These are phyloP conservation scores for Haplochromis vanheusdeni DNA, from an alignment of 2,113 vertebrate genomes.

Conservation along the genomic window DNA sequence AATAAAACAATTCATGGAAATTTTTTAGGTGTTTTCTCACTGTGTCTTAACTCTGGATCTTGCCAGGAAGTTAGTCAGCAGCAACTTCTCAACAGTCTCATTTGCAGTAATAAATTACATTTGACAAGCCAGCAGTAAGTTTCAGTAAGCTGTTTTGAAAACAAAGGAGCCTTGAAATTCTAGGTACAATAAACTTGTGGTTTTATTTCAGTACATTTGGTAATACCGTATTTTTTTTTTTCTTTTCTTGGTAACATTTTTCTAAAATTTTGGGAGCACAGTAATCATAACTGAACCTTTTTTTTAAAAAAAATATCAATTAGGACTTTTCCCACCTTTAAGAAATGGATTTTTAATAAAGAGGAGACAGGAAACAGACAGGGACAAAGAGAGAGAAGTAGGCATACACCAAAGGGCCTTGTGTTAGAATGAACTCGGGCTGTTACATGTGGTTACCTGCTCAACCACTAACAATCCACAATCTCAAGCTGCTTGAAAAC, in stretches of 20 bases:
- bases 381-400: background rate
- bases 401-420: background rate
- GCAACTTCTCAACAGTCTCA: background rate
- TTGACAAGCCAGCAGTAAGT: background rate
- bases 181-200: background rate
- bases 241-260: background rate
- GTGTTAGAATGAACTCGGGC: background rate
- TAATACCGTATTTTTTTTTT: background rate
- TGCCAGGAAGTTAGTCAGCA: background rate
- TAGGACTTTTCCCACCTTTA: background rate
- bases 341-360: background rate
- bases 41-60: background rate
- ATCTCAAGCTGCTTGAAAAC: background rate
- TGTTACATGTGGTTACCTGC: background rate
- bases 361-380: background rate
- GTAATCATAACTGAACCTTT: background rate
- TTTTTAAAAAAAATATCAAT: accelerated
- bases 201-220: background rate
- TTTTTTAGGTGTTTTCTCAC: background rate
- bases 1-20: background rate
- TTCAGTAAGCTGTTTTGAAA: background rate
- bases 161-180: background rate
- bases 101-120: background rate
- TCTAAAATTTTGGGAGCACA: background rate
- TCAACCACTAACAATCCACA: background rate